A percentile compares a stretch with the other conserved stretches of the same genome.
Conservation (phyloP, 1,140 invertebrate species). For the Drosophila pruinosa region DNA sequence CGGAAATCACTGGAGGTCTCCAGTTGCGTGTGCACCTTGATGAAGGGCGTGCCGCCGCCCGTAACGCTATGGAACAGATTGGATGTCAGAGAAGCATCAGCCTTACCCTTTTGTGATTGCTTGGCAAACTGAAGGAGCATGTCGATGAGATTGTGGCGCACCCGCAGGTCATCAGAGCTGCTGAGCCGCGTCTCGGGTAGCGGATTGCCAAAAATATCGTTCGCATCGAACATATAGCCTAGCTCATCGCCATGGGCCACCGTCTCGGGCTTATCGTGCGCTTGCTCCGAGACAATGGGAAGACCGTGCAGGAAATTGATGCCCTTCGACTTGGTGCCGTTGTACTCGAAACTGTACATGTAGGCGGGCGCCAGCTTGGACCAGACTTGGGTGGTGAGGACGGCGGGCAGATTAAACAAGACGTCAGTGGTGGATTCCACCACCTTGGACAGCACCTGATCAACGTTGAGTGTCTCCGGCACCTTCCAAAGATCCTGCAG, state of each 20-base stretch:
- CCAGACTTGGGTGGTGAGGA: conserved; percentile 87
- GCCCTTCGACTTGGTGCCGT: conserved; percentile 85
- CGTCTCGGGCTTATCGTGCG: conserved; percentile 70
- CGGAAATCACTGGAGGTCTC: conserved; percentile 84
- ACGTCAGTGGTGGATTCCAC: conserved; percentile 85
- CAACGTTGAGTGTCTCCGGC: conserved; percentile 59
- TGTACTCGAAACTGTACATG: conserved; percentile 89
- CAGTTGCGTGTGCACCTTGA: conserved; percentile 84
- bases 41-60: conserved; percentile 84
- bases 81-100: conserved; percentile 61
- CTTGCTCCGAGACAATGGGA: conserved; percentile 84
- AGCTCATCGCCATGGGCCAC: conserved; percentile 88
- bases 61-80: conserved; percentile 83
- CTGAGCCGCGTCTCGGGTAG: conserved; percentile 78
- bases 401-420: conserved; percentile 89
- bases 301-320: conserved; percentile 86
- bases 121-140: conserved; percentile 87
- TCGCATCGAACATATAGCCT: conserved; percentile 87
- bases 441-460: conserved; percentile 77
- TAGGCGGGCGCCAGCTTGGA: conserved; percentile 85
- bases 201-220: conserved; percentile 85
- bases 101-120: neutral
- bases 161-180: conserved; percentile 84
- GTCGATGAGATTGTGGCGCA: conserved; percentile 86
- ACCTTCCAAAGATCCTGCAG: conserved; percentile 74